phyloP scores from a whole-genome alignment of 1,140 invertebrate species.

The Anagrus nilaparvatae region DNA sequence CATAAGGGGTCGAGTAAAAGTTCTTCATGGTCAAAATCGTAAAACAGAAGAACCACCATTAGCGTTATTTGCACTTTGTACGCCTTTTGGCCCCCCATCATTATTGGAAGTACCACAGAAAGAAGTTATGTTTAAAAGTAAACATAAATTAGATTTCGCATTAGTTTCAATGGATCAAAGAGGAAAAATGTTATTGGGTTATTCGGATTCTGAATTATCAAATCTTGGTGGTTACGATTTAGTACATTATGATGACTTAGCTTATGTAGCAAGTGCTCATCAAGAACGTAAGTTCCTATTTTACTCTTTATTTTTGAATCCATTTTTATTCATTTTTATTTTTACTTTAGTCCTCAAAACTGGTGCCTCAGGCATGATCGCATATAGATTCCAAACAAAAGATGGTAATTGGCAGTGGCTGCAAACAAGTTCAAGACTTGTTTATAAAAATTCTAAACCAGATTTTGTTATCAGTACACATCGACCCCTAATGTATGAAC shows the following conservation, averaged over 20 bases:
- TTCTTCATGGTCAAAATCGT: conserved; percentile 90
- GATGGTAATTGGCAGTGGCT: conserved; percentile 95
- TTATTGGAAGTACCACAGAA: conserved; percentile 81
- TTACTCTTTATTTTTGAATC: background rate
- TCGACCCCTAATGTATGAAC: conserved; percentile 88
- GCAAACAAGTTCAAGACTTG: conserved; percentile 91
- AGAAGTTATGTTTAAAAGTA: conserved; percentile 98
- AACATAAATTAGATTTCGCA: conserved; percentile 94
- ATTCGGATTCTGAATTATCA: conserved; percentile 82
- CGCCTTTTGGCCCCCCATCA: conserved; percentile 93
- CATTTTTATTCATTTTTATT: background rate
- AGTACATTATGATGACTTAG: conserved; percentile 93
- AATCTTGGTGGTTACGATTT: conserved; percentile 93
- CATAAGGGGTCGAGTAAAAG: conserved; percentile 90
- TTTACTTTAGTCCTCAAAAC: conserved; percentile 84
- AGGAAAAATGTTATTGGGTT: conserved; percentile 89
- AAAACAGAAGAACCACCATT: conserved; percentile 88
- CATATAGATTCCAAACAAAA: conserved; percentile 91
- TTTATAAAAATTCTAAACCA: conserved; percentile 98
- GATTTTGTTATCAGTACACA: conserved; percentile 98
- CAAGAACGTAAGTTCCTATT: conserved; percentile 81
- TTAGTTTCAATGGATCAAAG: conserved; percentile 96
- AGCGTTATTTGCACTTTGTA: conserved; percentile 93
- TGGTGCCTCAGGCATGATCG: conserved; percentile 95
- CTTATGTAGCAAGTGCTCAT: conserved; percentile 96